Evolutionary conservation across 2,113 vertebrate genomes (phyloP).

Genomic region (Atlantisia rogersi): DNA sequence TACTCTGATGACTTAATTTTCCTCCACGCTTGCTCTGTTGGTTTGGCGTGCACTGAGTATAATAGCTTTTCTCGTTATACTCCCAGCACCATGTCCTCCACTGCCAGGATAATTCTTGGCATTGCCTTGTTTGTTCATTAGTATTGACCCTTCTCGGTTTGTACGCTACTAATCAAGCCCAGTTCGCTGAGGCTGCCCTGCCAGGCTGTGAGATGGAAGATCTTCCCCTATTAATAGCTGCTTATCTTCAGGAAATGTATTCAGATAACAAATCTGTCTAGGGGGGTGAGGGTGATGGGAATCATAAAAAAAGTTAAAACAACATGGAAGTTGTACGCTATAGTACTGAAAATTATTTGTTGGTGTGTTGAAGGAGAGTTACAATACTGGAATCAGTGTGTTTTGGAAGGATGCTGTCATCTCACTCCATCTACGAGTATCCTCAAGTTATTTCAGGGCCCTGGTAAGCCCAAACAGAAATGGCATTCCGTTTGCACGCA

Average conservation of each 20-base stretch:
- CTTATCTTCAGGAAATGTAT: neutral
- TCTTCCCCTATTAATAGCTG: constrained; percentile 1
- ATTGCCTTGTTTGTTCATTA: constrained; percentile 59
- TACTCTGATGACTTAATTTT: constrained; percentile 51
- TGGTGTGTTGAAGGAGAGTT: neutral
- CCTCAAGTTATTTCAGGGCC: neutral
- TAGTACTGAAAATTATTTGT: neutral
- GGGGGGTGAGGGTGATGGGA: too few relatives aligned
- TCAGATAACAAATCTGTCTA: neutral
- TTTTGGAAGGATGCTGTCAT: neutral
- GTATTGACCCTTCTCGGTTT: neutral
- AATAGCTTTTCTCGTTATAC: constrained; percentile 48
- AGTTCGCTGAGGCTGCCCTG: neutral
- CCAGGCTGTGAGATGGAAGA: neutral
- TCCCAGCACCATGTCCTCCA: constrained; percentile 48
- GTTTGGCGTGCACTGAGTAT: constrained; percentile 33
- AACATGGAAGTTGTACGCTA: neutral
- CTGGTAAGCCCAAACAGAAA: neutral
- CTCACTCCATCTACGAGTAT: fast-evolving
- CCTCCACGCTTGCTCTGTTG: constrained; percentile 16
- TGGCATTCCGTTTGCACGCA: fast-evolving
- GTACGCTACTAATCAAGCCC: neutral
- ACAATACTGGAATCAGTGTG: neutral
- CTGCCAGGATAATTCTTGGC: constrained; percentile 57
- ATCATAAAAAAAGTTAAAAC: neutral